Percentiles rank a stretch among this genome's conserved stretches.
Conservation (phyloP, 2,797 vertebrate genomes). For the Myotis pilosus region DNA sequence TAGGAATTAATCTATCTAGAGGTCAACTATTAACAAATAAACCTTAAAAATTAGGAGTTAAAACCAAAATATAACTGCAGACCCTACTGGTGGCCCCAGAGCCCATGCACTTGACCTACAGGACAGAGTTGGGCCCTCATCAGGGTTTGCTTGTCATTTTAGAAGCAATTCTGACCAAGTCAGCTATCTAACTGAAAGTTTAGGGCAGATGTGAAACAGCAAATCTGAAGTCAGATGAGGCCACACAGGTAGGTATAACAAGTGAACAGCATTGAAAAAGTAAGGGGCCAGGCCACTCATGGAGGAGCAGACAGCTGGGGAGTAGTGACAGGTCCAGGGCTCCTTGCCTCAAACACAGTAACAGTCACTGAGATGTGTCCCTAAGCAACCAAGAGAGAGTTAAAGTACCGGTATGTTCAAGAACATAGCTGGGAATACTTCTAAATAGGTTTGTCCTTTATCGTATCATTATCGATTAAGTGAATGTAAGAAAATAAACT, state of each 20-base stretch:
- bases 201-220: background rate
- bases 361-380: background rate
- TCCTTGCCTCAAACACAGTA: background rate
- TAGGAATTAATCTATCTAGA: background rate
- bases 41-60: background rate
- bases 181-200: background rate
- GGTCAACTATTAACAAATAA: background rate
- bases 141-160: background rate
- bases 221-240: background rate
- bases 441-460: background rate
- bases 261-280: background rate
- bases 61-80: background rate
- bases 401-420: background rate
- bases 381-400: background rate
- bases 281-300: accelerated
- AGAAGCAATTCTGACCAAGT: background rate
- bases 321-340: background rate
- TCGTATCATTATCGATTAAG: background rate
- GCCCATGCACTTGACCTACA: background rate
- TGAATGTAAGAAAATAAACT: background rate
- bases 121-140: accelerated
- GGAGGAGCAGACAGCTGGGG: too few relatives aligned
- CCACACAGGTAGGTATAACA: background rate
- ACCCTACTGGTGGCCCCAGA: background rate
- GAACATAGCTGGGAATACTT: background rate